Evolutionary conservation across 2,888 invertebrate species (phyloP).

Genomic region (Emmelina monodactyla): DNA sequence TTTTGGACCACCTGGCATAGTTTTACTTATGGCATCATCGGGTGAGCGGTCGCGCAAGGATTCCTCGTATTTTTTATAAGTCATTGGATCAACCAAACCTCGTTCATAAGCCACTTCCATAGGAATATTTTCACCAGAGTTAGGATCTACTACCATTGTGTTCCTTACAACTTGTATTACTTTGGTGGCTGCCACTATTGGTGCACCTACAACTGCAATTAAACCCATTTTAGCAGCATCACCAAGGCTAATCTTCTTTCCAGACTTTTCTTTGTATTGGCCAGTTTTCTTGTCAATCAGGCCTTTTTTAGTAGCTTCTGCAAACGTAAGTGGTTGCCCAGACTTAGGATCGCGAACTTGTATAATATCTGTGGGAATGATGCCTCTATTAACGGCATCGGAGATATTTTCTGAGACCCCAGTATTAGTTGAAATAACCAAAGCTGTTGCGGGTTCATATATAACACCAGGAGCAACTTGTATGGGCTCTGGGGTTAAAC

Average conservation of each 20-base stretch:
- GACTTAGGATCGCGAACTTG: constrained; percentile 75
- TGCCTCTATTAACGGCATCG: constrained; percentile 78
- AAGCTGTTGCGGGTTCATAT: constrained; percentile 79
- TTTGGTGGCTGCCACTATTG: constrained; percentile 75
- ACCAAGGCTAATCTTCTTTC: constrained; percentile 71
- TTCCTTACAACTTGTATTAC: constrained; percentile 71
- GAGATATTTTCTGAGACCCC: constrained; percentile 76
- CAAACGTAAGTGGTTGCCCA: constrained; percentile 71
- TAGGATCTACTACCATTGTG: constrained; percentile 78
- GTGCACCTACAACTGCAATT: constrained; percentile 78
- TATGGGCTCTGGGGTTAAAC: constrained; percentile 70
- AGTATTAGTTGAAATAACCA: constrained; percentile 75
- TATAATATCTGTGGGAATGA: constrained; percentile 72
- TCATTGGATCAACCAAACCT: constrained; percentile 72
- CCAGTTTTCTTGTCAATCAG: constrained; percentile 77
- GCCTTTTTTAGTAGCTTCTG: constrained; percentile 79
- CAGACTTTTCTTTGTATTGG: constrained; percentile 71
- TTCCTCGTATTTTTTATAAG: constrained; percentile 59
- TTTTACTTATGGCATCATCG: constrained; percentile 26
- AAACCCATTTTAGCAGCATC: constrained; percentile 82
- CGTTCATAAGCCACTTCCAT: constrained; percentile 82
- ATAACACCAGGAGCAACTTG: constrained; percentile 77
- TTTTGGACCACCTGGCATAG: constrained; percentile 50
- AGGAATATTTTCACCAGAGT: constrained; percentile 80
- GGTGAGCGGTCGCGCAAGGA: constrained; percentile 43